A percentile compares a stretch with the other conserved stretches of the same genome.
Evolutionary conservation across 2,888 invertebrate genomes (phyloP).

Genomic region (Ornithoptera priamus): DNA sequence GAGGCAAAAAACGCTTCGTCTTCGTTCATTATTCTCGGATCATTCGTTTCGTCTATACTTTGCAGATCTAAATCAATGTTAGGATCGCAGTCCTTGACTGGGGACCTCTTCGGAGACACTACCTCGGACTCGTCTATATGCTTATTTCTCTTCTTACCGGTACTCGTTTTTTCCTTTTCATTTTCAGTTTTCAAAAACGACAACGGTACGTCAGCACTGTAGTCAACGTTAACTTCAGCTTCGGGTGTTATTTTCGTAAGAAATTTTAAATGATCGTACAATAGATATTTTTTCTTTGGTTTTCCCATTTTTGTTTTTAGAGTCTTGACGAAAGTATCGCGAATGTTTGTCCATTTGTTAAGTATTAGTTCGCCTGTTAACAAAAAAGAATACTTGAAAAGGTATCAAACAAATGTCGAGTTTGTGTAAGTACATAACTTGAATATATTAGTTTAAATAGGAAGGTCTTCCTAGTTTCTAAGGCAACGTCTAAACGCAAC

Average conservation of each 20-base stretch:
- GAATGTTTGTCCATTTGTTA: conserved; percentile 68
- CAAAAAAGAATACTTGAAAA: background rate
- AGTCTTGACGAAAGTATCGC: conserved; percentile 67
- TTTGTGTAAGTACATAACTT: no score
- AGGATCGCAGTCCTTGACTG: conserved; percentile 28
- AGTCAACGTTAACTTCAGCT: conserved; percentile 38
- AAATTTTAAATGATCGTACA: conserved; percentile 61
- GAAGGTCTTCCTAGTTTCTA: no score
- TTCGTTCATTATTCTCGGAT: conserved; percentile 70
- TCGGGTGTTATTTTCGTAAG: conserved; percentile 46
- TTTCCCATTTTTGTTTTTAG: conserved; percentile 55
- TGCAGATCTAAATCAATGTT: conserved; percentile 49
- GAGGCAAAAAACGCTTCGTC: conserved; percentile 75
- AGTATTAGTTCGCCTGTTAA: conserved; percentile 57
- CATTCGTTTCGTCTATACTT: conserved; percentile 50
- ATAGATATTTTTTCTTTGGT: conserved; percentile 56
- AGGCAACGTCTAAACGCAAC: no score
- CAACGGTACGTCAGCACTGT: conserved; percentile 26
- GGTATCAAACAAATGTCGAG: background rate
- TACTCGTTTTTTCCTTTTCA: conserved; percentile 20
- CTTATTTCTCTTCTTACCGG: conserved; percentile 41
- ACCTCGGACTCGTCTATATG: conserved; percentile 34
- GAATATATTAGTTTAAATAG: no score
- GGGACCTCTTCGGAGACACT: conserved; percentile 23
- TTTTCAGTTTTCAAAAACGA: conserved; percentile 37